Evolutionary conservation across 2,113 vertebrate genomes (phyloP).

Genomic region (Noctilio leporinus): DNA sequence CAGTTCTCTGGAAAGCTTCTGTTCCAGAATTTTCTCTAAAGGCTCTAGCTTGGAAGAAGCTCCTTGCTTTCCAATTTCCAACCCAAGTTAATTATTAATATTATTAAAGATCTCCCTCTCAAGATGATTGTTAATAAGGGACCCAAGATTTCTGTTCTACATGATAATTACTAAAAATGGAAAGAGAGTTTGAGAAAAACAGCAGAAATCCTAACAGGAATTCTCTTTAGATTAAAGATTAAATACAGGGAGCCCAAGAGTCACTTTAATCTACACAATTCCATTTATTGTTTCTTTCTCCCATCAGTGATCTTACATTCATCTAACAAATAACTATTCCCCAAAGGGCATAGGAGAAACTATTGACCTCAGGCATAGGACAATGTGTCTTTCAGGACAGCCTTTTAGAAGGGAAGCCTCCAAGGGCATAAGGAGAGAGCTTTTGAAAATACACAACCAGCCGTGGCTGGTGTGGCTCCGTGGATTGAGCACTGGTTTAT

Average conservation of each 20-base stretch:
- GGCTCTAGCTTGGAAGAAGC: conserved; percentile 28
- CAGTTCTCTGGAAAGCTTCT: conserved; percentile 53
- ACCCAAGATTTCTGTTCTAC: conserved; percentile 46
- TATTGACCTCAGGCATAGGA: not conserved
- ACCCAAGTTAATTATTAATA: conserved; percentile 66
- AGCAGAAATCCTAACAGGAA: not conserved
- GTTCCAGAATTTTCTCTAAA: conserved; percentile 56
- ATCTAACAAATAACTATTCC: conserved; percentile 68
- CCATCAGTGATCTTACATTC: conserved; percentile 62
- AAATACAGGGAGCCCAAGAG: conserved; percentile 68
- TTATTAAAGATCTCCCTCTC: conserved; percentile 71
- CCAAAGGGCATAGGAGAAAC: conserved; percentile 52
- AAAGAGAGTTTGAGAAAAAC: not conserved
- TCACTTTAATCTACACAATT: conserved; percentile 73
- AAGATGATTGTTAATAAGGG: conserved; percentile 71
- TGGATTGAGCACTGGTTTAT: too few species aligned
- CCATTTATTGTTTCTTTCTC: conserved; percentile 71
- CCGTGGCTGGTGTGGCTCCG: too few species aligned
- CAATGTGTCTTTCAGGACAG: not conserved
- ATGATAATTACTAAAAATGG: not conserved
- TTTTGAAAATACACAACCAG: too few species aligned
- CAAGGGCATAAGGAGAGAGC: not conserved
- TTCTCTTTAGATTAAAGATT: conserved; percentile 67
- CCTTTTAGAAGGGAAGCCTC: not conserved
- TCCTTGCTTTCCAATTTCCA: conserved; percentile 61